Evolutionary conservation across 2,888 invertebrate genomes (phyloP).

Genomic region (Drosophila flavopinicola): DNA sequence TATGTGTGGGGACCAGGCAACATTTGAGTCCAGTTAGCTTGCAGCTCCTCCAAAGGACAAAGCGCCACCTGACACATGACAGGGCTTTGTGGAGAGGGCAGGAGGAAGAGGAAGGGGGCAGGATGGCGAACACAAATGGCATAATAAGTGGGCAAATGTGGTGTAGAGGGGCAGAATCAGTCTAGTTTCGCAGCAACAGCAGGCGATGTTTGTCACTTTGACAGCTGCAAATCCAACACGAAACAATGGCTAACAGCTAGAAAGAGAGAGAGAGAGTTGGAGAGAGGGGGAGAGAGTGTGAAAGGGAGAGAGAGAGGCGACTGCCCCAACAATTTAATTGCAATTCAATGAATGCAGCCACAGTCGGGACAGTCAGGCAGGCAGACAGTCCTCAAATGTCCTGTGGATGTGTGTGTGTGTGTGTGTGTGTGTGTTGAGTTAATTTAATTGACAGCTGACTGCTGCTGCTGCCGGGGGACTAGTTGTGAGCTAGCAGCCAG

Average conservation of each 20-base stretch:
- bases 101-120: not conserved
- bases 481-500: not conserved
- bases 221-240: constrained; percentile 74
- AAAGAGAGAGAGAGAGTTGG: not conserved
- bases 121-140: constrained; percentile 66
- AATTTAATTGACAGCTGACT: constrained; percentile 44
- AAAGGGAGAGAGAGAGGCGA: not conserved
- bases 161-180: not conserved
- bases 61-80: constrained; percentile 57
- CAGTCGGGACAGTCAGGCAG: constrained; percentile 3
- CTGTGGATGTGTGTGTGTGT: not conserved
- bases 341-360: constrained; percentile 67
- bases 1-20: constrained; percentile 41
- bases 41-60: constrained; percentile 40
- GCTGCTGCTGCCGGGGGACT: not conserved
- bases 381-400: constrained; percentile 6
- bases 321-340: constrained; percentile 68
- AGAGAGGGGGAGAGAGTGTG: not conserved
- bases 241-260: constrained; percentile 36
- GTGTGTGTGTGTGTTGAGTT: constrained; percentile 9
- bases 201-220: constrained; percentile 72
- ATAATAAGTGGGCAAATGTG: constrained; percentile 56
- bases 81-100: constrained; percentile 6
- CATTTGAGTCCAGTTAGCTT: constrained; percentile 25
- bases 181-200: constrained; percentile 16